A percentile compares a stretch with the other conserved stretches of the same genome.
Conservation (phyloP, 2,888 invertebrate species). For the Girardia tigrina region DNA sequence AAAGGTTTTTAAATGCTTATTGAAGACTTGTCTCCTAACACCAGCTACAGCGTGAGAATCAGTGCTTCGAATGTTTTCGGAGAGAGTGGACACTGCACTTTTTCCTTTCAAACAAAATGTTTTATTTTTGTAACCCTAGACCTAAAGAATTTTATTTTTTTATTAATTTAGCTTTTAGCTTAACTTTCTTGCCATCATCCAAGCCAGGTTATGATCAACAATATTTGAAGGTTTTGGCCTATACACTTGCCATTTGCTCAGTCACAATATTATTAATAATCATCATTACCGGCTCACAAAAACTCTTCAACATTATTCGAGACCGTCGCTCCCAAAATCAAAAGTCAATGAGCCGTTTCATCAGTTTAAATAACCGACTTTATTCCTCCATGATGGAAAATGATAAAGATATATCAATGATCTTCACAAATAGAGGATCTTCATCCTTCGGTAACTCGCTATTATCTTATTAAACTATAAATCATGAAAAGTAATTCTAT, state of each 20-base stretch:
- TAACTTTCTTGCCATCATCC: not conserved
- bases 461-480: too few species aligned
- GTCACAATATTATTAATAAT: not conserved
- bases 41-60: not conserved
- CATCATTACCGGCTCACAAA: not conserved
- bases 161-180: not conserved
- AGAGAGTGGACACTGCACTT: not conserved
- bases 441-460: not conserved
- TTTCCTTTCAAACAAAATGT: not conserved
- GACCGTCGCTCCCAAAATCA: not conserved
- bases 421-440: not conserved
- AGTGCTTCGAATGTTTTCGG: not conserved
- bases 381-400: conserved; percentile 16
- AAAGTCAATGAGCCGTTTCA: conserved; percentile 17
- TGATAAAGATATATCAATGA: conserved; percentile 14
- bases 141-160: not conserved
- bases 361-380: not conserved
- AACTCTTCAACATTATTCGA: not conserved
- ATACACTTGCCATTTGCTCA: conserved; percentile 3
- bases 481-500: too few species aligned
- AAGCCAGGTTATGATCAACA: not conserved
- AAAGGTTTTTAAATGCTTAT: not conserved
- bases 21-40: not conserved
- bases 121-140: too few species aligned
- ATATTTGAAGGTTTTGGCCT: not conserved